Evolutionary conservation across 2,888 invertebrate genomes (phyloP).

Genomic region (Elgonia sp.): DNA sequence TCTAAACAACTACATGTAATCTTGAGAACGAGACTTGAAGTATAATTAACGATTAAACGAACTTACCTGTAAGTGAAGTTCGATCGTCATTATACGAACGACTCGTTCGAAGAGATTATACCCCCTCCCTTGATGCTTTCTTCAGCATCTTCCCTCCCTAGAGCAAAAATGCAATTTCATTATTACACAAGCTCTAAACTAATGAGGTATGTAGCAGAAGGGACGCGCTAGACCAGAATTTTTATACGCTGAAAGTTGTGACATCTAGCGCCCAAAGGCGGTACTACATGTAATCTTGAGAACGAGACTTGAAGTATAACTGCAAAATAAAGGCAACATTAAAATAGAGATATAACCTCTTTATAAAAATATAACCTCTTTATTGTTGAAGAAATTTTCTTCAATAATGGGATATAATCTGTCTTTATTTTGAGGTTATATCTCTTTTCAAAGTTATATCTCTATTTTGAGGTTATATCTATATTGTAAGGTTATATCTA

Average conservation of each 20-base stretch:
- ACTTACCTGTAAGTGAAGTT: slow-evolving; percentile 45
- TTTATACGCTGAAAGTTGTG: slow-evolving; percentile 47
- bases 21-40: slow-evolving; percentile 39
- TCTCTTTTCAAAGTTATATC: too few species aligned
- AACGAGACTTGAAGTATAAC: slow-evolving; percentile 21
- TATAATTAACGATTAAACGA: slow-evolving; percentile 52
- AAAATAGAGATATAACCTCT: too few species aligned
- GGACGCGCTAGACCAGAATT: slow-evolving; percentile 4
- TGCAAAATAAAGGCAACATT: too few species aligned
- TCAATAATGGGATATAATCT: too few species aligned
- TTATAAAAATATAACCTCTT: too few species aligned
- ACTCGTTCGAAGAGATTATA: slow-evolving; percentile 51
- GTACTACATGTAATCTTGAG: slow-evolving; percentile 54
- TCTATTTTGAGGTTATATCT: too few species aligned
- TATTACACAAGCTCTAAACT: slow-evolving; percentile 32
- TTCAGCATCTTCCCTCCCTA: slow-evolving; percentile 23
- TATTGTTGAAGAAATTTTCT: too few species aligned
- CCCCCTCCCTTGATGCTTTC: neutral
- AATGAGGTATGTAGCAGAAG: slow-evolving; percentile 5
- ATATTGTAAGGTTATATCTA: too few species aligned
- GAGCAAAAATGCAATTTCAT: slow-evolving; percentile 35
- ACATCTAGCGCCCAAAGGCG: slow-evolving; percentile 45
- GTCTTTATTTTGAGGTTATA: too few species aligned
- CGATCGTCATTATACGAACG: slow-evolving; percentile 46
- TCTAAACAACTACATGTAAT: slow-evolving; percentile 64